Conservation (phyloP, 2,888 invertebrate species). For the Ormia ochracea region DNA sequence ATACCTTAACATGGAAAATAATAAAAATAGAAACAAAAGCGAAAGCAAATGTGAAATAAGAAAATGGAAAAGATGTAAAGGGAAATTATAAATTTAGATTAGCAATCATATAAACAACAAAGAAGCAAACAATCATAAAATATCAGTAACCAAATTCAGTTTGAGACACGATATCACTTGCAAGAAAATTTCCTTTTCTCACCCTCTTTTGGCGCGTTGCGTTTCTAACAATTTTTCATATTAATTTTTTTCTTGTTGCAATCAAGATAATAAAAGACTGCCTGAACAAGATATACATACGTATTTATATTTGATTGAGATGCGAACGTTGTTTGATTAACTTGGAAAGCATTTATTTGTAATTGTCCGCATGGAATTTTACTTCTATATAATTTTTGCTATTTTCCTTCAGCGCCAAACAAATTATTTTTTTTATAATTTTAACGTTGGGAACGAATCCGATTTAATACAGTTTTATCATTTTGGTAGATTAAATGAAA, state of each 20-base stretch:
- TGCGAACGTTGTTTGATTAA: constrained; percentile 53
- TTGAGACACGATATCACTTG: constrained; percentile 18
- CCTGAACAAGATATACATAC: not conserved
- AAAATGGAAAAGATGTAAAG: not conserved
- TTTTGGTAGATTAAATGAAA: constrained; percentile 1
- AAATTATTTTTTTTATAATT: not conserved
- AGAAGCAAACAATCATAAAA: not conserved
- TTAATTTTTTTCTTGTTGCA: not conserved
- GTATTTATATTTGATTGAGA: constrained; percentile 5
- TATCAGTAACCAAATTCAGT: constrained; percentile 40
- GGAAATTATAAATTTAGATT: not conserved
- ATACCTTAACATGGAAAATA: no score
- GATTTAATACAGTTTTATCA: constrained; percentile 1
- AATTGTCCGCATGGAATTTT: constrained; percentile 14
- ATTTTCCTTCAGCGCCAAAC: constrained; percentile 32
- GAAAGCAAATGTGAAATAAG: not conserved
- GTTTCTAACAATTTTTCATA: not conserved
- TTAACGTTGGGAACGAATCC: not conserved
- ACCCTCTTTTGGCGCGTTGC: not conserved
- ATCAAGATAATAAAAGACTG: constrained; percentile 35
- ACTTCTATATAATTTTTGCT: not conserved
- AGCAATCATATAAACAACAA: not conserved
- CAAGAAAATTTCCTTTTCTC: constrained; percentile 7
- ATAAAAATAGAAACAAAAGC: not conserved
- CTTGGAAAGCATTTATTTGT: constrained; percentile 51